Conservation (phyloP, 2,797 vertebrate genomes). For the Poecile montanus region DNA sequence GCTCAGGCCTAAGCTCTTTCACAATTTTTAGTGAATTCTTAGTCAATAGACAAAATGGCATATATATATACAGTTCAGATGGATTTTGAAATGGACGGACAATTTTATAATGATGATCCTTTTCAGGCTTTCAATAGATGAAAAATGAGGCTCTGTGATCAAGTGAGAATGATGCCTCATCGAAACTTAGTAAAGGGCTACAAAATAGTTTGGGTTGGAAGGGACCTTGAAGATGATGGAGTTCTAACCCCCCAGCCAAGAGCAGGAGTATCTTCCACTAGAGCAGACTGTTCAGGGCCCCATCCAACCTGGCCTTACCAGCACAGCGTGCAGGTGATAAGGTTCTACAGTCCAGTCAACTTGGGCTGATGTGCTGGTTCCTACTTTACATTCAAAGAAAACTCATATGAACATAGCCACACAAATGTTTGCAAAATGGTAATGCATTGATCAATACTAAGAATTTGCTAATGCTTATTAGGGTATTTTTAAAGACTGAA, state of each 20-base stretch:
- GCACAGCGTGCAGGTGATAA: neutral
- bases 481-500: neutral
- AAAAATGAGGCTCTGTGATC: neutral
- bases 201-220: neutral
- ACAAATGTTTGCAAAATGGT: neutral
- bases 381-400: neutral
- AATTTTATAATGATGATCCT: neutral
- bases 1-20: neutral
- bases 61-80: neutral
- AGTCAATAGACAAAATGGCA: neutral
- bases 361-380: neutral
- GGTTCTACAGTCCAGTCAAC: neutral
- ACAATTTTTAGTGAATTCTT: neutral
- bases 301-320: neutral
- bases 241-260: rapidly evolving
- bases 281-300: neutral
- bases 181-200: neutral
- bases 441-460: neutral
- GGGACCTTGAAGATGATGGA: neutral
- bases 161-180: neutral
- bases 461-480: neutral
- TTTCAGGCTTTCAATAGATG: neutral
- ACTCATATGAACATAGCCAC: neutral
- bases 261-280: neutral
- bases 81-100: neutral